Evolutionary conservation across 2,888 invertebrate genomes (phyloP), one percentile per base, ranked within the genome.

Genomic region (Liodrosophila aerea): DNA sequence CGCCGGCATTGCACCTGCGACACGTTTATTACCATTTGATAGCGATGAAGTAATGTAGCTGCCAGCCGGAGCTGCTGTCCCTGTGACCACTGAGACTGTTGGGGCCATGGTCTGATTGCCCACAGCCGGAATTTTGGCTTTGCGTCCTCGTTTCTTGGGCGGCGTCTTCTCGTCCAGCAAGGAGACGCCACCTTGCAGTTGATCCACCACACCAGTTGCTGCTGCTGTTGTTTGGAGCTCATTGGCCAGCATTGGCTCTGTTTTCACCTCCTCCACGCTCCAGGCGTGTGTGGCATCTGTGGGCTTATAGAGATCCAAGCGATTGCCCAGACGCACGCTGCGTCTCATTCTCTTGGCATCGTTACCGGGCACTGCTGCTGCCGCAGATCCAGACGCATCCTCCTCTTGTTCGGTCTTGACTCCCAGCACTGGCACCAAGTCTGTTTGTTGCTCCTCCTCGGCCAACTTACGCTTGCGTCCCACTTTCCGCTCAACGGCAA

Each of bases 121-220:
- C 31, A 46, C 58, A 1, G 22, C 1, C 11, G 46, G 46, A 30
- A 73, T 63, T 68, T 90, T 89, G 2, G 89, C 87, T 43, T 89
- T 89, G 15, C 90, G 87, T 0, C 90, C 90, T 1, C 90, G 87
- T 43, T 89, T 90, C 43, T 89, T 90, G 4, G 89, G 89, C 41
- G 87, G 87, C 7, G 87, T 87, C 60, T 88, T 88, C 37, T 88
- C 88, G 18, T 87, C 83, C 12, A 68, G 22, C 22, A 57, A 18
- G 1, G 40, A 37, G 1, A 61, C 9, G 0, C 39, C n/a, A 1
- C 22, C 12, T 3, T 16, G 11, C 33, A 30, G 8, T 4, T 7
- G 15, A n/a, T 9, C n/a, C 37, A 8, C 2, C 12, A 4, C 30
- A 5, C 1, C 15, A 11, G 22, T 11, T 7, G 13, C 11, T 46